Evolutionary conservation across 2,888 invertebrate species (phyloP).

Genomic region (Graphium colonna): DNA sequence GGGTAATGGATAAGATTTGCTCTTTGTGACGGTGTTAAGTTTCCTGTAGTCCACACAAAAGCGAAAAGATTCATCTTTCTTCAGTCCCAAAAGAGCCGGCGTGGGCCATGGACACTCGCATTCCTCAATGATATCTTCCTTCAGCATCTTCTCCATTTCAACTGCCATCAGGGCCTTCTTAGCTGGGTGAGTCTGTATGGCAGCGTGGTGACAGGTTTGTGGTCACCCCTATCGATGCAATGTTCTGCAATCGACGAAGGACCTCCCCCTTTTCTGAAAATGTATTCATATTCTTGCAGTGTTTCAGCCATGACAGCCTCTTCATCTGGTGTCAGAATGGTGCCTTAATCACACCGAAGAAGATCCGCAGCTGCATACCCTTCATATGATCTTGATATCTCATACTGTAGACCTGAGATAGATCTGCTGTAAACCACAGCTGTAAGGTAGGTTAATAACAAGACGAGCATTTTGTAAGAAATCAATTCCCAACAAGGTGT

Average conservation of each 20-base stretch:
- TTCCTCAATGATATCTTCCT: constrained; percentile 43
- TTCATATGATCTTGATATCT: no score
- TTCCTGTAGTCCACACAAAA: constrained; percentile 45
- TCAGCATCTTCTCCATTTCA: constrained; percentile 36
- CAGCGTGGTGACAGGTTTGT: neutral
- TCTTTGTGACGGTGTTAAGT: constrained; percentile 28
- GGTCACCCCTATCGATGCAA: neutral
- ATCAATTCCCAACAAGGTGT: no score
- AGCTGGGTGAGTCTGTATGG: neutral
- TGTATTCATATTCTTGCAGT: neutral
- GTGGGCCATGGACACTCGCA: constrained; percentile 47
- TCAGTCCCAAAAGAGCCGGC: constrained; percentile 44
- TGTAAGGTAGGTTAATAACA: no score
- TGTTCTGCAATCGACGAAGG: neutral
- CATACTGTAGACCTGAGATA: no score
- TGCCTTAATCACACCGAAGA: no score
- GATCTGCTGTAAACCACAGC: no score
- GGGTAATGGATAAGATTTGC: constrained; percentile 44
- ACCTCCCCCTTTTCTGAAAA: neutral
- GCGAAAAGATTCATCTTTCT: constrained; percentile 36
- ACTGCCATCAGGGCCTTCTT: neutral
- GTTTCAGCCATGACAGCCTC: neutral
- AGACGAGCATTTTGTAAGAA: no score
- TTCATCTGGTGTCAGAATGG: neutral
- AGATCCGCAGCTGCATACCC: no score